Evolutionary conservation across 2,888 invertebrate species (phyloP).

Genomic region (Dicranocentrus wangi): DNA sequence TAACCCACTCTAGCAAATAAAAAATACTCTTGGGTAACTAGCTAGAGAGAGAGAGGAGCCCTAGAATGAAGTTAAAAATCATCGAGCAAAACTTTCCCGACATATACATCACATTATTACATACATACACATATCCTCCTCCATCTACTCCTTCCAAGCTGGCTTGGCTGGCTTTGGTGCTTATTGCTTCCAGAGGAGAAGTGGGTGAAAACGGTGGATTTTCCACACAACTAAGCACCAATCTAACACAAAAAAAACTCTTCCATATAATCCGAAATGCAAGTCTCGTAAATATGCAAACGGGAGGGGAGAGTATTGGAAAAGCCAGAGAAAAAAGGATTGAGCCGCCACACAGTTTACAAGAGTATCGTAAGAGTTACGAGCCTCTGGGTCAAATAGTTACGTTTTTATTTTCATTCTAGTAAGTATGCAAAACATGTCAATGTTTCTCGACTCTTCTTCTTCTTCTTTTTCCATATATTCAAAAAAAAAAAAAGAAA

Average conservation of each 20-base stretch:
- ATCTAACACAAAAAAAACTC: conserved; percentile 2
- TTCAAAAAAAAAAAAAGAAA: too few relatives aligned
- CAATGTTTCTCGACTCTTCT: conserved; percentile 30
- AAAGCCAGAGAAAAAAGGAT: not conserved
- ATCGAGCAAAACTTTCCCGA: not conserved
- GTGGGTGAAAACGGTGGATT: conserved; percentile 20
- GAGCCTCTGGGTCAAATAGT: conserved; percentile 54
- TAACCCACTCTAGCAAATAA: not conserved
- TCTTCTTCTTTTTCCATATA: too few relatives aligned
- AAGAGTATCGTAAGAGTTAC: conserved; percentile 42
- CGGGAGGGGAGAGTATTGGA: not conserved
- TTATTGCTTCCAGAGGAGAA: too few relatives aligned
- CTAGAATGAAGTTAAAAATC: conserved; percentile 17
- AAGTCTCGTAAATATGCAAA: conserved; percentile 40
- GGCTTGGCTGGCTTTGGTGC: too few relatives aligned
- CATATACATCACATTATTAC: too few relatives aligned
- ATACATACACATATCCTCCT: too few relatives aligned
- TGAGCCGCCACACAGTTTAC: not conserved
- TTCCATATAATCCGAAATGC: not conserved
- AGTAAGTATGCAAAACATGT: conserved; percentile 51
- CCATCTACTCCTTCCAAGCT: too few relatives aligned
- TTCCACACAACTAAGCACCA: conserved; percentile 51
- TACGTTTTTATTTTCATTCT: conserved; percentile 45
- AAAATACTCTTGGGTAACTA: too few relatives aligned
- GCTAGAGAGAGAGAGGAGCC: not conserved